These are phyloP conservation scores for Endomychus coccineus DNA, from an alignment of 2,888 invertebrate genomes.

Conservation along the genomic window DNA sequence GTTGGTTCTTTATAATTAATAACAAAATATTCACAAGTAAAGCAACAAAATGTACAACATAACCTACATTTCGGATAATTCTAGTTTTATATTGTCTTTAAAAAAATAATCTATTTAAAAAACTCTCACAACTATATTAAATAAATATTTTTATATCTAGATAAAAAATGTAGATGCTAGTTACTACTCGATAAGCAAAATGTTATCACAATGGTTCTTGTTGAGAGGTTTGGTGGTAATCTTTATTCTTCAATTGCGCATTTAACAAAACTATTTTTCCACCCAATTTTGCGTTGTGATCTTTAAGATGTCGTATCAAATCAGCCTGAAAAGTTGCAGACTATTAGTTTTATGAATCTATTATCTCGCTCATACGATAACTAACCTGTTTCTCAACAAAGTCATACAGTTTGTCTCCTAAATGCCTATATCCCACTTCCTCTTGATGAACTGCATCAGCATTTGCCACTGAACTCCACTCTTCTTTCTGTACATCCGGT, in stretches of 20 bases:
- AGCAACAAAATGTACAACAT: no score
- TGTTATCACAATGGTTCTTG: no score
- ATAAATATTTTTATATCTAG: no score
- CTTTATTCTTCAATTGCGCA: slow-evolving; percentile 36
- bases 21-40: no score
- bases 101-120: no score
- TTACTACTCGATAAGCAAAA: no score
- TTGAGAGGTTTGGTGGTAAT: slow-evolving; percentile 6
- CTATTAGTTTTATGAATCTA: slow-evolving; percentile 1
- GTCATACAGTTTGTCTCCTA: slow-evolving; percentile 50
- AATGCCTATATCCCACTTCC: slow-evolving; percentile 46
- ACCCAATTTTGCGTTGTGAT: slow-evolving; percentile 58
- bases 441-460: slow-evolving; percentile 45
- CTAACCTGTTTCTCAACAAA: slow-evolving; percentile 57
- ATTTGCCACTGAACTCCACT: slow-evolving; percentile 48
- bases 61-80: no score
- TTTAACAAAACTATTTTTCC: slow-evolving; percentile 57
- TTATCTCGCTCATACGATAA: slow-evolving; percentile 5
- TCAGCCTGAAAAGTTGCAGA: slow-evolving; percentile 47
- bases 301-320: slow-evolving; percentile 58
- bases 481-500: slow-evolving; percentile 59
- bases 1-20: no score
- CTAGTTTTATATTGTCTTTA: no score
- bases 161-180: no score
- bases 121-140: no score